phyloP scores from a whole-genome alignment of 1,140 invertebrate species.

The Drosophila repleta region DNA sequence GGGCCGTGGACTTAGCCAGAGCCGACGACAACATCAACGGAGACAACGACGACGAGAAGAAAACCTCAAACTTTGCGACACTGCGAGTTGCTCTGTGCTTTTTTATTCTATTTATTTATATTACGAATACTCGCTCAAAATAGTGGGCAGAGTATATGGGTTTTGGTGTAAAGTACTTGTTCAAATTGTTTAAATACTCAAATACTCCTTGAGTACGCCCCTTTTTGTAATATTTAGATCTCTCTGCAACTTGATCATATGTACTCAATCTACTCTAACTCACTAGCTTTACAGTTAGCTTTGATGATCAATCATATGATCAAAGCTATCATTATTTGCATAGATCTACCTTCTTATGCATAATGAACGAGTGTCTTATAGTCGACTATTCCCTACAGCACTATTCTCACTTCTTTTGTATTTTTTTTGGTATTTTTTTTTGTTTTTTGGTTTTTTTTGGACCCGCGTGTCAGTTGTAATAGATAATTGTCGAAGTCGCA shows the following conservation, averaged over 20 bases:
- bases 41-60: slow-evolving; percentile 17
- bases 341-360: too few species aligned
- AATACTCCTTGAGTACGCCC: too few species aligned
- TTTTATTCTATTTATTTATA: slow-evolving; percentile 13
- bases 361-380: neutral
- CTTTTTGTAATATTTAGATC: too few species aligned
- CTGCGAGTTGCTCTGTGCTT: slow-evolving; percentile 10
- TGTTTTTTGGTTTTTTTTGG: slow-evolving; percentile 25
- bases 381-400: too few species aligned
- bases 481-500: slow-evolving; percentile 75
- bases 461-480: slow-evolving; percentile 76
- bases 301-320: too few species aligned
- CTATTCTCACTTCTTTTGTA: slow-evolving; percentile 7
- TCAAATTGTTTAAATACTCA: too few species aligned
- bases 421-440: slow-evolving; percentile 17
- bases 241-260: too few species aligned
- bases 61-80: slow-evolving; percentile 38
- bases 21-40: neutral
- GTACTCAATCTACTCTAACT: too few species aligned
- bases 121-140: neutral
- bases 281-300: too few species aligned
- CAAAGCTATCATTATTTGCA: too few species aligned
- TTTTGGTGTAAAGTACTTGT: too few species aligned
- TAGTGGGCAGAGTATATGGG: too few species aligned
- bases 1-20: slow-evolving; percentile 2